Percentiles rank a stretch among this genome's conserved stretches.
Conservation (phyloP, 2,888 invertebrate genomes). For the Tupiocoris notatus region DNA sequence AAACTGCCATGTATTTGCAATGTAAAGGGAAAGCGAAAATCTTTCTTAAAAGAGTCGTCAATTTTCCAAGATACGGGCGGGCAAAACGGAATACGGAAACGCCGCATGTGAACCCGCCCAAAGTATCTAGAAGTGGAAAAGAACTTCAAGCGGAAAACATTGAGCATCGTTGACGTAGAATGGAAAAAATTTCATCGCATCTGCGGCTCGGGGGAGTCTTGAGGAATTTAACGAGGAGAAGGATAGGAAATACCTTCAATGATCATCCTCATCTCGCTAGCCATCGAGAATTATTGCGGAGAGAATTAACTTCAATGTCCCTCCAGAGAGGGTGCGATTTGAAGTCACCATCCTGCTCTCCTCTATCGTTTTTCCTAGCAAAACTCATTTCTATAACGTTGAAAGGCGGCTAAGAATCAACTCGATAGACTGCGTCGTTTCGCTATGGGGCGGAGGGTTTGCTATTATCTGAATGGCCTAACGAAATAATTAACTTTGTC, state of each 20-base stretch:
- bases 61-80: no score
- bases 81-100: no score
- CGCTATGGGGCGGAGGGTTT: neutral
- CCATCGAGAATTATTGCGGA: constrained; percentile 34
- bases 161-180: neutral
- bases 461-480: constrained; percentile 14
- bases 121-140: no score
- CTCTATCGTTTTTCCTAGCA: constrained; percentile 4
- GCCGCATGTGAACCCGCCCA: no score
- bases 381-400: constrained; percentile 20
- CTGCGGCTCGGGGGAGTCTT: neutral
- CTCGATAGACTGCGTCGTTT: neutral
- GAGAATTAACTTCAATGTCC: constrained; percentile 22
- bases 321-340: neutral
- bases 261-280: constrained; percentile 26
- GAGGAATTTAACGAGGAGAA: neutral
- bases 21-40: no score
- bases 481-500: constrained; percentile 38
- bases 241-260: constrained; percentile 3
- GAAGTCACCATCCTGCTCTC: neutral
- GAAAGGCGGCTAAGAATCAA: constrained; percentile 32
- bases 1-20: no score
- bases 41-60: no score
- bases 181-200: neutral
- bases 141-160: neutral